Evolutionary conservation across 2,888 invertebrate genomes (phyloP), one percentile per base, ranked within the genome.

Genomic region (Sphaeridia pumilis): DNA sequence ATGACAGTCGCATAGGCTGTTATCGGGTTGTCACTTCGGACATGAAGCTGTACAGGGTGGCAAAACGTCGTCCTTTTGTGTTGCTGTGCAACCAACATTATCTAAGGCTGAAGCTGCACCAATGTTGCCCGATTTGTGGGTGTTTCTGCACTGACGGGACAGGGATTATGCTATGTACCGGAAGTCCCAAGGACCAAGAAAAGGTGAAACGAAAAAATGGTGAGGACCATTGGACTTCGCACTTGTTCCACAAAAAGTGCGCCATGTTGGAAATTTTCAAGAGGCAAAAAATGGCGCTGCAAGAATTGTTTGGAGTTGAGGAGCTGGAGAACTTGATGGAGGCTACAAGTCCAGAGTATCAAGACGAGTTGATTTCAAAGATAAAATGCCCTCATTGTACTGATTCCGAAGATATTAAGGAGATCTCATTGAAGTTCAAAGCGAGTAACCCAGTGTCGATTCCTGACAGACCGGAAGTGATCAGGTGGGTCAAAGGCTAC

Each of bases 51-150:
- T 52, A 47, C 25, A 28, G 52, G 1, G 46, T 47, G 3, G 47
- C 52, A 10, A 42, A 27, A 3, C 25, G 52, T 3, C 22, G 27
- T n/a, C 46, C 42, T 1, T 52, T 52, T 24, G 21, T 22, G 10
- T 31, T 47, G 14, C 26, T 52, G 4, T 52, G 52, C 25, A 20
- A 24, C 3, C 42, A 52, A 31, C 52, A 52, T 47, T 7, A 20
- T 3, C 22, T 22, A 12, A 27, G 52, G 1, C 43, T 52, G 21
- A 52, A 52, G 21, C 31, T 52, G 12, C 52, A 52, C 24, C 52
- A 52, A 21, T 52, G 47, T 20, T 52, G 52, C 43, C 47, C 52
- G 10, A 47, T 52, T 17, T 52, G 52, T 34, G 52, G 52, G 5
- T 28, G 34, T 22, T 52, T 52, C 34, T 52, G 52, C 28, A 41